phyloP scores from a whole-genome alignment of 2,797 vertebrate genomes.

The Pantherophis alleghaniensis region DNA sequence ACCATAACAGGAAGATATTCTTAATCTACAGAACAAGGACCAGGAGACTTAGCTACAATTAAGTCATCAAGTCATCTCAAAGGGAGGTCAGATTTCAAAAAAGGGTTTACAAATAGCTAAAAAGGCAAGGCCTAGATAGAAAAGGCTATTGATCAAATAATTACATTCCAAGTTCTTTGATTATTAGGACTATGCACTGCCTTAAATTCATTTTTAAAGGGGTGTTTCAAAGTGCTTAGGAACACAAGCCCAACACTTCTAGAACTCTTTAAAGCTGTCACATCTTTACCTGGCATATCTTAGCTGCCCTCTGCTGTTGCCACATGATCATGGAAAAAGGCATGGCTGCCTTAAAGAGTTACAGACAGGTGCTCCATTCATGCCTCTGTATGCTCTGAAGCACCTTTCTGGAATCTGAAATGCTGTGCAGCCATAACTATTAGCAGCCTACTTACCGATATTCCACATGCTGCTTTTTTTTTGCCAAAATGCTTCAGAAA shows the following conservation, averaged over 20 bases:
- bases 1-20: neutral
- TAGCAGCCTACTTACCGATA: slow-evolving; percentile 80
- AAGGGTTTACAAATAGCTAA: neutral
- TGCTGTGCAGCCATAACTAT: neutral
- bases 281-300: neutral
- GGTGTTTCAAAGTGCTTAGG: neutral
- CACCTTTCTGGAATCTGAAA: neutral
- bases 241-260: neutral
- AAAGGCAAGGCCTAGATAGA: slow-evolving; percentile 15
- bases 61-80: neutral
- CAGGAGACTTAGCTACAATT: neutral
- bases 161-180: slow-evolving; percentile 1
- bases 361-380: neutral
- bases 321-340: neutral
- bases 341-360: neutral
- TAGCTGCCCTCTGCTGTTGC: neutral
- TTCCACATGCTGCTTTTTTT: slow-evolving; percentile 88
- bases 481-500: slow-evolving; percentile 91
- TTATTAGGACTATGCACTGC: neutral
- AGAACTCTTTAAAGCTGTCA: neutral
- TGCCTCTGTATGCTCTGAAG: neutral
- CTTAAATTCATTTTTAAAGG: neutral
- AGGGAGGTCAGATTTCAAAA: neutral
- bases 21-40: neutral
- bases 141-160: slow-evolving; percentile 13